A percentile compares a stretch with the other conserved stretches of the same genome.
phyloP scores from a whole-genome alignment of 2,113 vertebrate species.

The Solea solea region DNA sequence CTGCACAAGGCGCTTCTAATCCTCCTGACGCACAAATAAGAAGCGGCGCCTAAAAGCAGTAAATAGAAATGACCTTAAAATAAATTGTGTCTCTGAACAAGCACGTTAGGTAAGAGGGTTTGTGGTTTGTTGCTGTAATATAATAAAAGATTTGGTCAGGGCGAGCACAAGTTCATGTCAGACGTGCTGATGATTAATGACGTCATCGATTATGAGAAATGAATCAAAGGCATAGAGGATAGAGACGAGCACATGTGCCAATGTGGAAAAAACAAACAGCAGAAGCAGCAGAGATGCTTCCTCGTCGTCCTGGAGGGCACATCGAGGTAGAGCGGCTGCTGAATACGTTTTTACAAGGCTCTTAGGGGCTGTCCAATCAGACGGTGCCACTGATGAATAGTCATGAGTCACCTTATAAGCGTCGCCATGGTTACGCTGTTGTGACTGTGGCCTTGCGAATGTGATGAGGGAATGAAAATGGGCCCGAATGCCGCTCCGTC shows the following conservation, averaged over 20 bases:
- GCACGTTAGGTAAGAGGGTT: too few species aligned
- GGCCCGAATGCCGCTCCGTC: constrained; percentile 55
- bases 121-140: not conserved
- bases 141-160: not conserved
- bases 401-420: constrained; percentile 80
- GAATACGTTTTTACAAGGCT: constrained; percentile 62
- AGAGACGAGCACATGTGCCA: constrained; percentile 9
- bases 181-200: constrained; percentile 29
- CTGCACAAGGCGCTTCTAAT: too few species aligned
- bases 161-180: constrained; percentile 15
- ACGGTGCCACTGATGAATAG: constrained; percentile 73
- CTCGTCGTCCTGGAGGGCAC: constrained; percentile 46
- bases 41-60: too few species aligned
- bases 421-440: constrained; percentile 77
- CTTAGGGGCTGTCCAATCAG: constrained; percentile 72
- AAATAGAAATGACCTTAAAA: too few species aligned
- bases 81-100: too few species aligned
- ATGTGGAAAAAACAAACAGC: constrained; percentile 49
- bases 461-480: constrained; percentile 70
- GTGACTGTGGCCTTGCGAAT: constrained; percentile 69
- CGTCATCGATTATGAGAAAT: constrained; percentile 31
- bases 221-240: not conserved
- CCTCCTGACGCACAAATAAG: too few species aligned
- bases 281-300: constrained; percentile 34
- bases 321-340: constrained; percentile 61